These are phyloP conservation scores for Ptyas mucosa DNA, from an alignment of 2,113 vertebrate genomes.

Conservation along the genomic window DNA sequence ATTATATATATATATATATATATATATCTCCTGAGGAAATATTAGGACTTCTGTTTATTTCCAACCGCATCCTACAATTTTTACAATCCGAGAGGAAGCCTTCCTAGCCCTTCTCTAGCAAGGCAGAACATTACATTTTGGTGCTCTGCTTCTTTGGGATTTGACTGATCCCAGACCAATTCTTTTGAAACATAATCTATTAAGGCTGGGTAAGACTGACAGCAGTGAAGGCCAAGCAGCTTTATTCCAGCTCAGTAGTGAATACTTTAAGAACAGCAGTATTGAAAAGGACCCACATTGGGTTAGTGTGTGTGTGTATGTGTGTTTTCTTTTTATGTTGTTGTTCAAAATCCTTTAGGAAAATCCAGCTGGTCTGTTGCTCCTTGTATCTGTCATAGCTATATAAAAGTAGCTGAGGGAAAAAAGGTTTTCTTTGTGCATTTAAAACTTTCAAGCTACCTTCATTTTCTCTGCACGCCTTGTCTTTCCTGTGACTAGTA, in stretches of 20 bases:
- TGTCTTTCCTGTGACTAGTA: not conserved
- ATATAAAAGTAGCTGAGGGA: not conserved
- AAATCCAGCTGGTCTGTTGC: not conserved
- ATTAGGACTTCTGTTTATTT: not conserved
- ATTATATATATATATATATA: no score
- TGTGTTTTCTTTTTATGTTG: not conserved
- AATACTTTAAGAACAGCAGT: not conserved
- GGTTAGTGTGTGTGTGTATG: not conserved
- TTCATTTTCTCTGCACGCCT: not conserved
- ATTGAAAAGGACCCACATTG: not conserved
- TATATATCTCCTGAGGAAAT: not conserved
- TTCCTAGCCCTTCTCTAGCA: not conserved
- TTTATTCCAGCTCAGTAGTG: not conserved
- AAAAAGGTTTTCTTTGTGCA: not conserved
- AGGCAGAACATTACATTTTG: slow-evolving; percentile 8
- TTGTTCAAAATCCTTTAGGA: not conserved
- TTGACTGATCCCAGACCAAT: not conserved
- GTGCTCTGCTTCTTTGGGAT: not conserved
- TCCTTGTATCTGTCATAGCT: not conserved
- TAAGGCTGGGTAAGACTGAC: not conserved
- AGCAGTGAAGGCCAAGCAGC: not conserved
- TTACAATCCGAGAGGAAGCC: not conserved
- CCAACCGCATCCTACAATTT: not conserved
- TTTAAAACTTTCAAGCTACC: not conserved
- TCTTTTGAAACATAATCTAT: not conserved